Conservation (phyloP, 1,140 invertebrate species). For the Kradibia gibbosae region DNA sequence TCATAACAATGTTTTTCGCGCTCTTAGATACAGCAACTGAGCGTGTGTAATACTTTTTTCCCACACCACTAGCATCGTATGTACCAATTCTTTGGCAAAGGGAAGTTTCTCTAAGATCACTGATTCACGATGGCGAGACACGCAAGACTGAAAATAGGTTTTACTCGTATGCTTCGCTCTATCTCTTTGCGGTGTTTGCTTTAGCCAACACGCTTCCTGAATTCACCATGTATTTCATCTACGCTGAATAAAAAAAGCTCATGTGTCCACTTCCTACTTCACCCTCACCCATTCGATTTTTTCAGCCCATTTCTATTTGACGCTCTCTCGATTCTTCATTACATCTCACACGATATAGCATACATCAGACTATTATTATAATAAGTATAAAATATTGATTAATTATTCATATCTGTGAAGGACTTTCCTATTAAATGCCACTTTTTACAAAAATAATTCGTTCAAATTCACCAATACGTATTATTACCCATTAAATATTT, state of each 20-base stretch:
- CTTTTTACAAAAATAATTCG: no score
- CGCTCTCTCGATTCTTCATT: background rate
- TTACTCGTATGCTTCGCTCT: constrained; percentile 22
- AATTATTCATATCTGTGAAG: no score
- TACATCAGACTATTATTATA: no score
- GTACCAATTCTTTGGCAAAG: constrained; percentile 15
- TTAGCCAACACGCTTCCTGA: background rate
- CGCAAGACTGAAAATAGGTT: constrained; percentile 46
- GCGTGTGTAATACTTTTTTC: background rate
- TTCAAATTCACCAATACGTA: no score
- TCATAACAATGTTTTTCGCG: constrained; percentile 41
- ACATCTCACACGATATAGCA: no score
- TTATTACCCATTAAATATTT: no score
- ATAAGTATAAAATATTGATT: no score
- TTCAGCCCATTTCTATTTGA: background rate
- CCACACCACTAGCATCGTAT: background rate
- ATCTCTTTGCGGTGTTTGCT: constrained; percentile 3
- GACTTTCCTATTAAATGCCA: no score
- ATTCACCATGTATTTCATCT: background rate
- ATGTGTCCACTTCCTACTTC: background rate
- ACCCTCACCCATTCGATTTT: background rate
- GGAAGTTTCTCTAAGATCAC: constrained; percentile 40
- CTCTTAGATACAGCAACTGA: background rate
- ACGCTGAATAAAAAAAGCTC: background rate
- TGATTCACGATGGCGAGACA: constrained; percentile 46